A percentile compares a stretch with the other conserved stretches of the same genome.
phyloP scores from a whole-genome alignment of 2,113 vertebrate genomes.

The Psittacula cyanocephala region DNA sequence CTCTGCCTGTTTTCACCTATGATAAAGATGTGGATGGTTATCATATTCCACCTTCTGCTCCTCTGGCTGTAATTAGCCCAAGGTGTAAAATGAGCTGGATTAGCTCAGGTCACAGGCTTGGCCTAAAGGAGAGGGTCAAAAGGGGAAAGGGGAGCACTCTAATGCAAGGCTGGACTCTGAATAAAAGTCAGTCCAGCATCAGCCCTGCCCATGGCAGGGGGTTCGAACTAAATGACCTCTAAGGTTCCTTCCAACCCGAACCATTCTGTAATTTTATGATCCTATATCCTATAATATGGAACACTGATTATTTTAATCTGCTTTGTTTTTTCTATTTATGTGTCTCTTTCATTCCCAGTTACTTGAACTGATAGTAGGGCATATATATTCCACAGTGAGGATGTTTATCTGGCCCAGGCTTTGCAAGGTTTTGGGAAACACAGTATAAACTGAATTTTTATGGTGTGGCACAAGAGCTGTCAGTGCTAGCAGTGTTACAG shows the following conservation, averaged over 20 bases:
- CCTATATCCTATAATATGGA: not conserved
- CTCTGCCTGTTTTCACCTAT: not conserved
- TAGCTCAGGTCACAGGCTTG: not conserved
- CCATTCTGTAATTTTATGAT: not conserved
- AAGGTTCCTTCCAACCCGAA: not conserved
- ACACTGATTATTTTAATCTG: not conserved
- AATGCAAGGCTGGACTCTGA: not conserved
- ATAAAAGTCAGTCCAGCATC: not conserved
- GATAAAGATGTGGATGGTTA: not conserved
- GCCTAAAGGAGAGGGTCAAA: not conserved
- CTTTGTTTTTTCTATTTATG: not conserved
- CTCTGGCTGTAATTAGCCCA: conserved; percentile 9
- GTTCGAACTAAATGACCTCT: not conserved
- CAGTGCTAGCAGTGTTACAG: not conserved
- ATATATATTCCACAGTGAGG: fast-evolving
- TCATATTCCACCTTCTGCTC: not conserved
- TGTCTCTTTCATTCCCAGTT: not conserved
- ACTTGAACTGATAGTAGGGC: not conserved
- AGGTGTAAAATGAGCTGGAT: conserved; percentile 20
- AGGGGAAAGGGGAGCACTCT: not conserved
- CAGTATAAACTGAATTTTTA: not conserved
- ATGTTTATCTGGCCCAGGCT: not conserved
- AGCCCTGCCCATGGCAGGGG: not conserved
- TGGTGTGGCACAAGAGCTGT: not conserved
- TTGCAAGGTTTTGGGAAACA: not conserved